Evolutionary conservation across 2,797 vertebrate species (phyloP).

Genomic region (Alfaro cultratus): DNA sequence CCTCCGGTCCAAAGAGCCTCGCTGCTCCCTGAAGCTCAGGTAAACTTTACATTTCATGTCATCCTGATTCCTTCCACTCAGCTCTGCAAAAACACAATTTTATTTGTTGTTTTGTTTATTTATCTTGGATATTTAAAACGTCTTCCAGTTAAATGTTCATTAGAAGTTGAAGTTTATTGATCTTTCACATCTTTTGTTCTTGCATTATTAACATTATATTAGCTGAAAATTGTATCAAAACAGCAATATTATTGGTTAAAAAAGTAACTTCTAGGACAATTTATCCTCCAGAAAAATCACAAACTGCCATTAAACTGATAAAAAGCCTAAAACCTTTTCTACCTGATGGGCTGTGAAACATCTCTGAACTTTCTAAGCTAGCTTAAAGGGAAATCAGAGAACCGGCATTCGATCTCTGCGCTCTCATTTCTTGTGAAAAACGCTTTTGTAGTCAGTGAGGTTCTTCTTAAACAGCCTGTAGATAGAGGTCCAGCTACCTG

Average conservation of each 20-base stretch:
- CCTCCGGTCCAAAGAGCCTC: conserved; percentile 84
- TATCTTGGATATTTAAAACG: neutral
- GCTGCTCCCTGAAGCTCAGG: conserved; percentile 84
- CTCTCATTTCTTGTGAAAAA: neutral
- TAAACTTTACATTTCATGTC: conserved; percentile 57
- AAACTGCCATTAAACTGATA: neutral
- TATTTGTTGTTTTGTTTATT: neutral
- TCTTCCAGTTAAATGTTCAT: neutral
- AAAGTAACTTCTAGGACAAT: too few species aligned
- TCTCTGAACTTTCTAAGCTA: neutral
- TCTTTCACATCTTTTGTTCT: too few species aligned
- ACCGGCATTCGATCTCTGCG: neutral
- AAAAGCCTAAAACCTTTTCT: neutral
- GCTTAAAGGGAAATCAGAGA: neutral
- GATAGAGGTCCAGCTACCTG: conserved; percentile 80
- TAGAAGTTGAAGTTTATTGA: too few species aligned
- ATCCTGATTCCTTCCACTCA: neutral
- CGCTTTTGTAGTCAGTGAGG: neutral
- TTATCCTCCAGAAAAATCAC: neutral
- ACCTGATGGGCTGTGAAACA: conserved; percentile 8
- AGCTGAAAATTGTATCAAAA: too few species aligned
- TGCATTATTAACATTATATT: too few species aligned
- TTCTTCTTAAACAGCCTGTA: neutral
- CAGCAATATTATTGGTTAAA: too few species aligned
- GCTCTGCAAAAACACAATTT: too few species aligned